These are phyloP conservation scores for Pentalonia nigronervosa DNA, from an alignment of 1,140 invertebrate genomes.

Conservation along the genomic window DNA sequence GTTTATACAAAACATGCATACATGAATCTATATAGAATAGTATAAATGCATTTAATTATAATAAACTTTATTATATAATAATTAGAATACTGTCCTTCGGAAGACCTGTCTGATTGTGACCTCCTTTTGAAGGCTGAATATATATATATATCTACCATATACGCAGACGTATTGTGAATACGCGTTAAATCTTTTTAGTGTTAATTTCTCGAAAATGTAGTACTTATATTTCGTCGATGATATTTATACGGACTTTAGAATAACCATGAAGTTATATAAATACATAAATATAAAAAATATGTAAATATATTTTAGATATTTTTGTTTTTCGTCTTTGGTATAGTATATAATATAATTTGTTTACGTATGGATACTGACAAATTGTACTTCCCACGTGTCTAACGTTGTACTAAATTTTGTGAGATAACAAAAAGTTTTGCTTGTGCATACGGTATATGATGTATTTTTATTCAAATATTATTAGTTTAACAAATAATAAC, in stretches of 20 bases:
- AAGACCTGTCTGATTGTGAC: constrained; percentile 27
- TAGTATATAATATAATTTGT: not conserved
- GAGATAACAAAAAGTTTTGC: not conserved
- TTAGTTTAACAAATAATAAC: constrained; percentile 8
- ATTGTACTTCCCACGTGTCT: not conserved
- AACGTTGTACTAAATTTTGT: not conserved
- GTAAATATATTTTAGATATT: not conserved
- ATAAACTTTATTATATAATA: constrained; percentile 10
- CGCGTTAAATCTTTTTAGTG: constrained; percentile 10
- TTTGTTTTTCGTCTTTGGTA: not conserved
- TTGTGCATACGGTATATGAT: not conserved
- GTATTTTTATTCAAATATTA: not conserved
- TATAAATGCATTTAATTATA: not conserved
- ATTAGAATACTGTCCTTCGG: constrained; percentile 39
- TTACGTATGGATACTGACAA: constrained; percentile 16
- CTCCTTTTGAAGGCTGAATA: constrained; percentile 36
- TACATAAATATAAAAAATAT: not conserved
- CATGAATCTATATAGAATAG: not conserved
- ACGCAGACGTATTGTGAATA: not conserved
- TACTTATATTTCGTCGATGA: not conserved
- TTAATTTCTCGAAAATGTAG: not conserved
- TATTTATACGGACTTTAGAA: not conserved
- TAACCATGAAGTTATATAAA: not conserved
- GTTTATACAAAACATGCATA: not conserved
- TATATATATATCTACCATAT: not conserved